These are phyloP conservation scores for Carassius auratus DNA, from an alignment of 2,113 vertebrate species.

Conservation along the genomic window DNA sequence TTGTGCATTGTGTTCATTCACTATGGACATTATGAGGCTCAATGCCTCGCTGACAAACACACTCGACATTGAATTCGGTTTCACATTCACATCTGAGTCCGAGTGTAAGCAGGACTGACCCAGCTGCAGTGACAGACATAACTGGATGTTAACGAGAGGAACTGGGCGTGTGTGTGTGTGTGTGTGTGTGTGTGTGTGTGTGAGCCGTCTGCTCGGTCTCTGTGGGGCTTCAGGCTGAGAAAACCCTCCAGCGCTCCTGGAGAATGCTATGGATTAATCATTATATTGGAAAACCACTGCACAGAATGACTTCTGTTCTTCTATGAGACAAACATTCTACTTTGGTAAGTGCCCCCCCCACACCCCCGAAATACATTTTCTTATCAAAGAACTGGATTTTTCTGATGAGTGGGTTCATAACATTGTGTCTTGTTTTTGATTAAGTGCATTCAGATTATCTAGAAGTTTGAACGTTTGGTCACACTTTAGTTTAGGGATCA, in stretches of 20 bases:
- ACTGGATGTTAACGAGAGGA: constrained; percentile 40
- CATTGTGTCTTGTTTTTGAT: background rate
- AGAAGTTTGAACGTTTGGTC: background rate
- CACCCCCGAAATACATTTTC: background rate
- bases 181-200: no score
- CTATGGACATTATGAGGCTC: constrained; percentile 40
- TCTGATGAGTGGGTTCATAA: background rate
- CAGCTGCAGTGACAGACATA: constrained; percentile 17
- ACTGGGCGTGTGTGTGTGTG: constrained; percentile 48
- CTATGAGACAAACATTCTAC: background rate
- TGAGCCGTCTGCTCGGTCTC: constrained; percentile 61
- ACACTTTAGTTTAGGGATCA: background rate
- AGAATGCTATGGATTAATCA: constrained; percentile 31
- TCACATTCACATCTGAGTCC: background rate
- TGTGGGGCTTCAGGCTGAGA: constrained; percentile 66
- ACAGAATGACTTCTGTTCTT: background rate
- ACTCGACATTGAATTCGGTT: background rate
- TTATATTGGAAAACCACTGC: background rate
- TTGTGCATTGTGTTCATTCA: constrained; percentile 71
- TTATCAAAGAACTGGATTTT: background rate
- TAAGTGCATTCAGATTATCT: background rate
- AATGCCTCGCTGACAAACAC: background rate
- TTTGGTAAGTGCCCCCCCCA: constrained; percentile 6
- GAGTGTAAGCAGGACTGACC: background rate
- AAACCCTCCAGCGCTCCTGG: constrained; percentile 55